These are phyloP conservation scores for Nyctibius bracteatus DNA, from an alignment of 2,113 vertebrate genomes.

Conservation along the genomic window DNA sequence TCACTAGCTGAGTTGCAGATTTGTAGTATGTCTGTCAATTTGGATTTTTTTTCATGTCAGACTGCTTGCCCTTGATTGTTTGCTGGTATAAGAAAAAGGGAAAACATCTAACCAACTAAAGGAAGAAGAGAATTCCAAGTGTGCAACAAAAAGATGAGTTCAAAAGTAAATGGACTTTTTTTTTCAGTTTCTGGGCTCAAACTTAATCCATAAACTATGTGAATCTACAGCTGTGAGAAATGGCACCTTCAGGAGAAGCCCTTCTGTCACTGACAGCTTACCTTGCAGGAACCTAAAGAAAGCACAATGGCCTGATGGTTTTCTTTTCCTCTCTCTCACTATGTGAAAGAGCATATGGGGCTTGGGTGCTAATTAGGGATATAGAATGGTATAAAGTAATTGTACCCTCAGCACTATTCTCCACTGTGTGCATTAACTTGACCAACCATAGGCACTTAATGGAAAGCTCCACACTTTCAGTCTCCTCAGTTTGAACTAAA, in stretches of 20 bases:
- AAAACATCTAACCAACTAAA: not conserved
- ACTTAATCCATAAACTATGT: not conserved
- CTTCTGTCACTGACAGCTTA: not conserved
- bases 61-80: constrained; percentile 65
- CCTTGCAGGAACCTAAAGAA: not conserved
- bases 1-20: constrained; percentile 64
- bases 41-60: constrained; percentile 31
- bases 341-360: not conserved
- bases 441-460: not conserved
- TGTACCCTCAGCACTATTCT: not conserved
- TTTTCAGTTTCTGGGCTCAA: not conserved
- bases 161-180: not conserved
- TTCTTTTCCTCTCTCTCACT: not conserved
- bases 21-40: constrained; percentile 47
- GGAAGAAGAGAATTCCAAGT: not conserved
- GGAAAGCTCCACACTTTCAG: not conserved
- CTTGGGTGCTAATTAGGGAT: not conserved
- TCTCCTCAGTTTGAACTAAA: not conserved
- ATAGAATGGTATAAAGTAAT: not conserved
- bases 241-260: not conserved
- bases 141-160: not conserved
- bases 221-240: not conserved
- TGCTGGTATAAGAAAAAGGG: constrained; percentile 31
- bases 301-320: not conserved
- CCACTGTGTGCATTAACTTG: not conserved